Conservation (phyloP, 2,797 vertebrate genomes). For the Coilia nasus region DNA sequence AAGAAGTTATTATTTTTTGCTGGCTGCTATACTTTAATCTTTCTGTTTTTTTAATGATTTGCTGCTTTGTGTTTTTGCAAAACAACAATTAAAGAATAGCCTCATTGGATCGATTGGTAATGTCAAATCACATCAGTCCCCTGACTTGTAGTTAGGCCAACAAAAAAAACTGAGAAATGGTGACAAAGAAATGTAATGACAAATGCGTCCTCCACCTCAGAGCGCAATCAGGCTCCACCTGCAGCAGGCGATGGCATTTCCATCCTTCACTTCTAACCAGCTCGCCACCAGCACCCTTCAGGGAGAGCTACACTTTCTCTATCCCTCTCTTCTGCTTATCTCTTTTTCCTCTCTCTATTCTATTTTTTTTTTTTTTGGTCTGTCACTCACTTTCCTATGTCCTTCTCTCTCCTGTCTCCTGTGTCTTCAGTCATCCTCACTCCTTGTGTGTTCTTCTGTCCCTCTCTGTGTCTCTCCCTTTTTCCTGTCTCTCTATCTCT, state of each 20-base stretch:
- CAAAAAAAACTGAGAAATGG: neutral
- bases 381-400: neutral
- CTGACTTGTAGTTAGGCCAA: neutral
- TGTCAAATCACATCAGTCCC: conserved; percentile 5
- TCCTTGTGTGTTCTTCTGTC: too few relatives aligned
- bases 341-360: neutral
- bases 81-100: neutral
- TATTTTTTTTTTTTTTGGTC: neutral
- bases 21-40: neutral
- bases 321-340: neutral
- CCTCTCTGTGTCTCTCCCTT: too few relatives aligned
- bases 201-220: neutral
- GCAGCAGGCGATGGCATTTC: neutral
- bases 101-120: neutral
- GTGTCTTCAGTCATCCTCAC: too few relatives aligned
- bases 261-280: neutral
- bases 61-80: neutral
- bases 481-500: too few relatives aligned
- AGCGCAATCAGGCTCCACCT: neutral
- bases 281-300: neutral
- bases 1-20: neutral
- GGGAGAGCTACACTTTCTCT: neutral
- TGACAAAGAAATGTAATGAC: neutral
- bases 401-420: neutral
- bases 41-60: neutral